Conservation (phyloP, 2,888 invertebrate genomes). For the Leptinotarsa haldemani region DNA sequence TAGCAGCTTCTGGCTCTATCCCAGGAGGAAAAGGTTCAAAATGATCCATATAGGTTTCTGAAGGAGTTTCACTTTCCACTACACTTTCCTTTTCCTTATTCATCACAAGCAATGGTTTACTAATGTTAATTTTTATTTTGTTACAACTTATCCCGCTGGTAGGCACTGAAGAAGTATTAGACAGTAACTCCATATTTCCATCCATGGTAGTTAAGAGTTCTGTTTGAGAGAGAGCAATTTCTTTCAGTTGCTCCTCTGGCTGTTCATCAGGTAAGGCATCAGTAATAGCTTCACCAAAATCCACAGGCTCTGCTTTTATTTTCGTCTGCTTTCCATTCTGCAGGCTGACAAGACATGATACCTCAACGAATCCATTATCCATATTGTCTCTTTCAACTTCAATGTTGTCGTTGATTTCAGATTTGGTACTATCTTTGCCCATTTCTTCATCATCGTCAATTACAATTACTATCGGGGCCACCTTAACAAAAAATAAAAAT, state of each 20-base stretch:
- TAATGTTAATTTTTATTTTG: constrained; percentile 86
- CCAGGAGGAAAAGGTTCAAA: constrained; percentile 72
- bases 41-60: constrained; percentile 55
- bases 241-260: constrained; percentile 22
- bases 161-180: constrained; percentile 45
- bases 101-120: constrained; percentile 72
- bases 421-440: not conserved
- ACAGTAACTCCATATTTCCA: constrained; percentile 76
- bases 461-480: constrained; percentile 64
- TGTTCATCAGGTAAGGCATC: not conserved
- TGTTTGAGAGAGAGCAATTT: constrained; percentile 63
- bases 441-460: too few species aligned
- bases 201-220: constrained; percentile 77
- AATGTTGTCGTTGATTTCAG: too few species aligned
- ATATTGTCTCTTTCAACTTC: too few species aligned
- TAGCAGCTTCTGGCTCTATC: constrained; percentile 68
- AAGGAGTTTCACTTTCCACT: constrained; percentile 44
- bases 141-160: constrained; percentile 61
- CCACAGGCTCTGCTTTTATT: constrained; percentile 68
- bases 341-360: constrained; percentile 67
- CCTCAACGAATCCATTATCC: constrained; percentile 53
- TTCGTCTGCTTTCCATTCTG: constrained; percentile 71
- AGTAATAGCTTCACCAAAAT: constrained; percentile 59
- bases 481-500: constrained; percentile 11
- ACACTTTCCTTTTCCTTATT: constrained; percentile 62